These are phyloP conservation scores for Stenopsyche tienmushanensis DNA, from an alignment of 1,140 invertebrate species.

Conservation along the genomic window DNA sequence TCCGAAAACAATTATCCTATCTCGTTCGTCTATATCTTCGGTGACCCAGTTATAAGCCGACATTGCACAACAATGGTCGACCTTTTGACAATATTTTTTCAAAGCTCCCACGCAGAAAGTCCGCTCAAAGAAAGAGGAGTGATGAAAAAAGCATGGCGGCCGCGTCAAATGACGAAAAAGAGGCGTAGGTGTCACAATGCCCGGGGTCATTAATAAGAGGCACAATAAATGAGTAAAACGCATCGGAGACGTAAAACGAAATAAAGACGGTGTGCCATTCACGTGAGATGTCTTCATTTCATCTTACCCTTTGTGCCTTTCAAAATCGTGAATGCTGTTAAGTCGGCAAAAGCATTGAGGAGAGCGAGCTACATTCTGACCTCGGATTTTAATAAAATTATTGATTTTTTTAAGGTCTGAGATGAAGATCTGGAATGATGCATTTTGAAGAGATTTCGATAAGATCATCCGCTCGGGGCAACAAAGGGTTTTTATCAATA, in stretches of 20 bases:
- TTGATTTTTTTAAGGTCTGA: no score
- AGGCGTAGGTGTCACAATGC: constrained; percentile 21
- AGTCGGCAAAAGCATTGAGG: neutral
- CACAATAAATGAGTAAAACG: constrained; percentile 16
- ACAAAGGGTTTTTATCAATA: constrained; percentile 12
- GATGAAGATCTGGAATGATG: no score
- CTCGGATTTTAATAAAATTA: no score
- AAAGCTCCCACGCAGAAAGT: constrained; percentile 6
- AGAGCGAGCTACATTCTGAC: no score
- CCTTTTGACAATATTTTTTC: constrained; percentile 23
- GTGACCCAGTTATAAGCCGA: constrained; percentile 8
- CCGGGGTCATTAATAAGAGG: neutral
- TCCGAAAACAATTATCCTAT: neutral
- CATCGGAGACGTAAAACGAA: neutral
- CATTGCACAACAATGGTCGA: constrained; percentile 17
- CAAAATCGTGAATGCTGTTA: neutral
- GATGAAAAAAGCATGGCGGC: constrained; percentile 7
- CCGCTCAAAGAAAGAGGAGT: neutral
- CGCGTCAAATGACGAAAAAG: neutral
- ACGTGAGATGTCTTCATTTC: neutral
- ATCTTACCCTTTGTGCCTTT: constrained; percentile 17
- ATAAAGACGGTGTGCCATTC: neutral
- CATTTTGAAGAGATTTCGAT: no score
- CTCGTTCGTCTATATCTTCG: neutral
- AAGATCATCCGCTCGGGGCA: no score